phyloP scores from a whole-genome alignment of 2,888 invertebrate genomes.

The Conistra vaccinii region DNA sequence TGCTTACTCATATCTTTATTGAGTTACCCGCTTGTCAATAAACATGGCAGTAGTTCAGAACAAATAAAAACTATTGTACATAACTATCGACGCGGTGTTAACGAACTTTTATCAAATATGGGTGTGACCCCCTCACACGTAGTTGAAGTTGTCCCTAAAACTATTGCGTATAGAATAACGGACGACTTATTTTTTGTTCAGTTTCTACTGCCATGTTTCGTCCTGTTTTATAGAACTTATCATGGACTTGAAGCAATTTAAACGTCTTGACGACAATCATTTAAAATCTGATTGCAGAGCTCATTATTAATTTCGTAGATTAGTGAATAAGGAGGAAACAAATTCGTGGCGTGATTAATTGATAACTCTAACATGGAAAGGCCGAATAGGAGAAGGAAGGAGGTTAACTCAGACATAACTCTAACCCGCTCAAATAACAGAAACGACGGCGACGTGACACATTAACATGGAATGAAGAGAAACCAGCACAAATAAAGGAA shows the following conservation, averaged over 20 bases:
- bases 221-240: background rate
- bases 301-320: background rate
- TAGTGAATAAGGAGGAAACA: background rate
- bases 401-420: conserved; percentile 2
- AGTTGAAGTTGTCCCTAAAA: conserved; percentile 21
- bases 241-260: background rate
- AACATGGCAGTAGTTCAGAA: conserved; percentile 6
- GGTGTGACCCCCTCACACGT: conserved; percentile 48
- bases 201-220: background rate
- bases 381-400: background rate
- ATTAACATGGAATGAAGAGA: conserved; percentile 5
- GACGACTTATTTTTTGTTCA: background rate
- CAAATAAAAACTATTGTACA: conserved; percentile 50
- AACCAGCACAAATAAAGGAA: conserved; percentile 29
- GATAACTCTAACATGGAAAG: background rate
- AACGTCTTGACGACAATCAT: background rate
- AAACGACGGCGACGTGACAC: conserved; percentile 1
- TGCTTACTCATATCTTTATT: conserved; percentile 43
- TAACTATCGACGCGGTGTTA: conserved; percentile 39
- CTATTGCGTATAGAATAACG: conserved; percentile 7
- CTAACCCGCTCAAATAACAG: background rate
- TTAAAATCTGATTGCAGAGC: background rate
- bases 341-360: background rate
- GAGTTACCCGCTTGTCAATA: conserved; percentile 47
- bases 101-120: conserved; percentile 61